Evolutionary conservation across 2,797 vertebrate genomes (phyloP), one percentile per base, ranked within the genome.

Genomic region (Scolopax rusticola): DNA sequence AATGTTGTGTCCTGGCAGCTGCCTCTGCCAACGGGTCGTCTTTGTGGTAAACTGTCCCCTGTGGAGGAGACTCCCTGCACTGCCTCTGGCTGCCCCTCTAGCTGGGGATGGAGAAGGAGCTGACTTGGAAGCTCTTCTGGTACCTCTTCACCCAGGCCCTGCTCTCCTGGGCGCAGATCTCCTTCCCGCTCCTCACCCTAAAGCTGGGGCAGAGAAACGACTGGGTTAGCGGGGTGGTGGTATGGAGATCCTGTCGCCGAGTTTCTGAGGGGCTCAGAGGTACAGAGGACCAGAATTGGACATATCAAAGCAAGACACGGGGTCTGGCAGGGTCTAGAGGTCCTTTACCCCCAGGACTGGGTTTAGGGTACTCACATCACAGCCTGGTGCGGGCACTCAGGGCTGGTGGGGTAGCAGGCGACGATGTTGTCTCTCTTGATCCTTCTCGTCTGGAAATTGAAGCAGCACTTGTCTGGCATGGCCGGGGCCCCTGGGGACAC

Each of bases 51-150:
- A 48, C 48, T 0, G 1, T 21, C 48, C 38, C 23, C 57, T 1
- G 0, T 1, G 18, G 48, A 84, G 43, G 43, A 54, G 45, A 30
- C 17, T 8, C 57, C 33, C 43, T 0, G 0, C 1, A 5, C 21
- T n/a, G 51, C 38, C 69, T 57, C 65, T 1, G 0, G 38, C 27
- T 0, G 0, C 27, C 20, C 12, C 0, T 0, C 76, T 96, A 95
- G 89, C 96, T 97, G 71, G 96, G 93, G 64, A 95, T 83, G 91
- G 96, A 97, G 89, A 79, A 87, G 91, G 96, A 95, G 91, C 71
- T 94, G 87, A 95, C 93, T 7, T 73, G 75, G 87, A 95, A 85
- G 75, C 40, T 92, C 84, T 95, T 75, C 82, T 91, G 96, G 87
- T 96, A 96, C 51, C 8, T 95, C 93, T 89, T 97, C 56, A 97